phyloP scores from a whole-genome alignment of 2,797 vertebrate species.

The Steatocranus sp. region DNA sequence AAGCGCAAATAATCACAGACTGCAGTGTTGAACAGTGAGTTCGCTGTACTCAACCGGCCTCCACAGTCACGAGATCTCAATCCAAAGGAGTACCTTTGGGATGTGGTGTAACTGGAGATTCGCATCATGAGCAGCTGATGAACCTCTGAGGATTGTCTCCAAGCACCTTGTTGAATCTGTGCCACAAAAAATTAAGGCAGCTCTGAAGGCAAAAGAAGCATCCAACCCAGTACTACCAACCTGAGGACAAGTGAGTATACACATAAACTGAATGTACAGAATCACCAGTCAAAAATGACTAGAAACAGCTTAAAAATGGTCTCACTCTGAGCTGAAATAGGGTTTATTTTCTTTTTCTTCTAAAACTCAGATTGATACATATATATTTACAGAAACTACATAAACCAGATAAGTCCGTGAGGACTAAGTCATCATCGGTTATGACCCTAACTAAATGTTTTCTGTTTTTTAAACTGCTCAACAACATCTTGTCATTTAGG shows the following conservation, averaged over 20 bases:
- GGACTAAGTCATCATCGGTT: neutral
- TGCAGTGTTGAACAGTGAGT: neutral
- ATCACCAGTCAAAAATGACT: neutral
- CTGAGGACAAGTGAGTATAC: neutral
- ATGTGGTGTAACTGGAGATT: neutral
- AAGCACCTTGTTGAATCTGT: neutral
- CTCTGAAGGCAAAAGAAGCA: neutral
- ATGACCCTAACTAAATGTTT: neutral
- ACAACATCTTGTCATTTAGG: fast-evolving
- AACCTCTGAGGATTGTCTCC: neutral
- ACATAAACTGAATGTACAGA: neutral
- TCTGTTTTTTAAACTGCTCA: neutral
- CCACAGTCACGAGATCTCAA: neutral
- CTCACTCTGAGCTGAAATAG: neutral
- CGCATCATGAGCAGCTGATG: neutral
- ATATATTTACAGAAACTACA: neutral
- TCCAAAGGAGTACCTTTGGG: neutral
- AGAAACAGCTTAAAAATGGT: neutral
- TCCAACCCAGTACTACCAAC: neutral
- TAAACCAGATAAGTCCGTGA: neutral
- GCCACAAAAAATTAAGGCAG: neutral
- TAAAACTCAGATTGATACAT: neutral
- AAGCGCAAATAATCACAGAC: neutral
- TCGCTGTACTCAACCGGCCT: neutral
- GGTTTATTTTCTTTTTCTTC: neutral